Base-by-base conservation (phyloP, 2,113 vertebrate species). In the Strix uralensis region DNA sequence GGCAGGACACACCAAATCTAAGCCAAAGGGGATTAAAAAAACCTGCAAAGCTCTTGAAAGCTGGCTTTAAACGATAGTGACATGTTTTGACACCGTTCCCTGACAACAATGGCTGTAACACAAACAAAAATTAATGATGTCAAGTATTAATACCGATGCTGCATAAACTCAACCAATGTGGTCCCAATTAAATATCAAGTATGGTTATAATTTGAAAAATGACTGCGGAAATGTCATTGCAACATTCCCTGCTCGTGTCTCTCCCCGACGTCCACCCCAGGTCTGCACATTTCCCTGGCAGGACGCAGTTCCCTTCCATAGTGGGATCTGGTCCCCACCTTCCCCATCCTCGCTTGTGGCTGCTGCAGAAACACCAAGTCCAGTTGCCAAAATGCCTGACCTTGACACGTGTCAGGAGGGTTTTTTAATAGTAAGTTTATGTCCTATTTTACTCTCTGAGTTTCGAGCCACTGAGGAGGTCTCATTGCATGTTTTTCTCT, bases 131-230 rank as follows among this genome's bases (percentile, higher is more conserved):
- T n/a, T 38, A 46, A 69, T 49, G 52, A 67, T 79, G 83, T 75
- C 86, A 87, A 71, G 51, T 42, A 92, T 67, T 54, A 81, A 86
- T 23, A 40, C 52, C 26, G 65, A 81, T 84, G 86, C 95, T 57
- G 82, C 88, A 44, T 38, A 88, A 92, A 94, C 88, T 44, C 86
- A 20, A 47, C 79, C 92, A 92, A 90, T 55, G 88, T 88, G 96
- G 92, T 86, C 82, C 86, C 79, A 90, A 93, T 90, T 88, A 92
- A 66, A 15, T 27, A 94, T 51, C 66, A 75, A 93, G 62, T 17
- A 38, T 9, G 75, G 90, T 62, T 92, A 11, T 10, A 47, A 86
- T 86, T 42, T 88, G 82, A 86, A 46, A 86, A 92, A 79, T 2
- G 63, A 62, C 72, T 55, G 51, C 1, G 1, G 80, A 75, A 74